These are phyloP conservation scores for Halichoeres trimaculatus DNA, from an alignment of 2,113 vertebrate genomes.

Conservation along the genomic window DNA sequence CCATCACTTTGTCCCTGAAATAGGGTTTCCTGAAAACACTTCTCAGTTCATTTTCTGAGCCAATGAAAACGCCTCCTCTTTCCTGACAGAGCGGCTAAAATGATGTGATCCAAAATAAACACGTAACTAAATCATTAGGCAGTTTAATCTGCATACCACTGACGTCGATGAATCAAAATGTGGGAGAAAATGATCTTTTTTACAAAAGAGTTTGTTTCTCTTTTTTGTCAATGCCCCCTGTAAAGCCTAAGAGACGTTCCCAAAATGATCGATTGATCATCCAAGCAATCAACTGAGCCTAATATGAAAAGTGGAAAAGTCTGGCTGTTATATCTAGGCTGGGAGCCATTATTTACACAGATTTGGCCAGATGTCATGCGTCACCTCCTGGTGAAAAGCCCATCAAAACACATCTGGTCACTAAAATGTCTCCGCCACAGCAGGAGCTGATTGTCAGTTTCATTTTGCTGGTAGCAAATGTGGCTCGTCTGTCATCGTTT, in stretches of 20 bases:
- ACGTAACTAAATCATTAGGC: constrained; percentile 55
- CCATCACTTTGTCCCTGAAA: constrained; percentile 62
- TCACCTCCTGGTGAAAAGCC: constrained; percentile 53
- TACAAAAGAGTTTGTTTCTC: constrained; percentile 6
- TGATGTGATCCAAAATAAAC: constrained; percentile 61
- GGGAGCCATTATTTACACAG: constrained; percentile 53
- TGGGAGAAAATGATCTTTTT: constrained; percentile 18
- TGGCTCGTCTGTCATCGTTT: constrained; percentile 46
- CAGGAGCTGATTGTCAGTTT: constrained; percentile 43
- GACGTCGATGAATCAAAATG: constrained; percentile 55
- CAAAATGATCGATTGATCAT: constrained; percentile 62
- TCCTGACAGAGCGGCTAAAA: constrained; percentile 38
- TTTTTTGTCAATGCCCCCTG: constrained; percentile 11
- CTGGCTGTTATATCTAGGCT: constrained; percentile 36
- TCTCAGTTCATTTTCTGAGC: constrained; percentile 59
- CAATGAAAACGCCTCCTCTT: constrained; percentile 57
- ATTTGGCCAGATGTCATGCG: constrained; percentile 56
- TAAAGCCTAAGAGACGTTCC: constrained; percentile 19
- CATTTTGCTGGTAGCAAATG: constrained; percentile 33
- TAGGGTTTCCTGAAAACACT: constrained; percentile 22
- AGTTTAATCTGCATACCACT: constrained; percentile 52
- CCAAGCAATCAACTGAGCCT: constrained; percentile 32
- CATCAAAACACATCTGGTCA: constrained; percentile 70
- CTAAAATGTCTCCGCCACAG: constrained; percentile 25
- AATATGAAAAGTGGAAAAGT: constrained; percentile 54